Conservation (phyloP, 2,797 vertebrate species). For the Gephyroberyx darwinii region DNA sequence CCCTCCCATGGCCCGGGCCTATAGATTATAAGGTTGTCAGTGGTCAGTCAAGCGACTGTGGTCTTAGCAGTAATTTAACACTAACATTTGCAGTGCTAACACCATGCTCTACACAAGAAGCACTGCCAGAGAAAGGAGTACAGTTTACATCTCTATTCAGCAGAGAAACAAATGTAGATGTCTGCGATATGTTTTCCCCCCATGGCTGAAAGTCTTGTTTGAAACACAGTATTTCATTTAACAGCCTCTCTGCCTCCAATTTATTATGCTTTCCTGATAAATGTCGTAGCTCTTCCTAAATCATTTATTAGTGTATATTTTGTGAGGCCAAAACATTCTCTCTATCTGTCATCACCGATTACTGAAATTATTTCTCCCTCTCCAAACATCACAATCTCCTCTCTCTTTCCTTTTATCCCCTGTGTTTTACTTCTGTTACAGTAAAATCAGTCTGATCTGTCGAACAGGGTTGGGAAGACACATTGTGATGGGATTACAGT, state of each 20-base stretch:
- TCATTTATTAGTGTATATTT: slow-evolving; percentile 27
- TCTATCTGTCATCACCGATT: slow-evolving; percentile 14
- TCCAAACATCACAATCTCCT: slow-evolving; percentile 20
- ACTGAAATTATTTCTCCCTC: neutral
- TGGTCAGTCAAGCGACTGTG: too few relatives aligned
- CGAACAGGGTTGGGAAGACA: slow-evolving; percentile 22
- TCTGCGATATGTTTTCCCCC: neutral
- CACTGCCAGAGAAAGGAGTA: neutral
- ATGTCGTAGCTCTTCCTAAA: slow-evolving; percentile 33
- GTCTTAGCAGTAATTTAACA: too few relatives aligned
- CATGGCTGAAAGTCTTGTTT: slow-evolving; percentile 43
- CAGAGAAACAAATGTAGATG: neutral
- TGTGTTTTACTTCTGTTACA: slow-evolving; percentile 22
- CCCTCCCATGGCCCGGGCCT: too few relatives aligned
- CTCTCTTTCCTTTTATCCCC: slow-evolving; percentile 2
- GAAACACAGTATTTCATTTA: slow-evolving; percentile 13
- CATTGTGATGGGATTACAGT: neutral
- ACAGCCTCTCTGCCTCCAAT: neutral
- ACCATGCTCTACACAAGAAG: neutral
- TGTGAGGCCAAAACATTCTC: slow-evolving; percentile 31
- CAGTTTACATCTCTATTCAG: neutral
- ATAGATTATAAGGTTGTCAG: too few relatives aligned
- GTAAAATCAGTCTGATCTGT: slow-evolving; percentile 14
- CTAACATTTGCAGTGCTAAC: too few relatives aligned
- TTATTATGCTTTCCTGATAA: slow-evolving; percentile 49